These are phyloP conservation scores for Lithosia quadra DNA, from an alignment of 2,888 invertebrate genomes.

Conservation along the genomic window DNA sequence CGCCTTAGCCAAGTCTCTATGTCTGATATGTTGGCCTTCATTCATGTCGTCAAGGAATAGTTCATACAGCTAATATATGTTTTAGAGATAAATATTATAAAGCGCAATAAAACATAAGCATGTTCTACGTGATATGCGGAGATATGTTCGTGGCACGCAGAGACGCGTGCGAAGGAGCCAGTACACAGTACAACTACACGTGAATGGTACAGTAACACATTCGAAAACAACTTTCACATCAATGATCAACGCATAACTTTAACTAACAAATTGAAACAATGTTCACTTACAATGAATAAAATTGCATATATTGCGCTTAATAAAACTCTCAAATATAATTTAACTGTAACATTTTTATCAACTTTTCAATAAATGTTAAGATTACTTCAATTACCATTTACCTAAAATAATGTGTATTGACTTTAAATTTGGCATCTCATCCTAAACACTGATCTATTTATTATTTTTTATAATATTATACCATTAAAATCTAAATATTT, in stretches of 20 bases:
- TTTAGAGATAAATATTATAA: conserved; percentile 69
- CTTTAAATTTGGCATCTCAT: conserved; percentile 90
- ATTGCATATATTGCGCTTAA: conserved; percentile 85
- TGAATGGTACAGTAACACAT: conserved; percentile 53
- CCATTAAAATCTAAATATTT: conserved; percentile 85
- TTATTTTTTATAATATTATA: conserved; percentile 77
- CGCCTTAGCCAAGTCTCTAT: conserved; percentile 77
- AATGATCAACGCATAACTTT: conserved; percentile 83
- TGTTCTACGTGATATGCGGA: conserved; percentile 75
- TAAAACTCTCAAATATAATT: conserved; percentile 87
- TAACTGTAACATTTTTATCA: conserved; percentile 86
- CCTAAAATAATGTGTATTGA: conserved; percentile 89
- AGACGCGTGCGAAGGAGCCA: conserved; percentile 29
- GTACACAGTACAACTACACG: conserved; percentile 37
- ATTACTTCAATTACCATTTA: conserved; percentile 86
- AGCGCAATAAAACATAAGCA: conserved; percentile 76
- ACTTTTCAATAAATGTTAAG: conserved; percentile 86
- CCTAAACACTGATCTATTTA: conserved; percentile 86
- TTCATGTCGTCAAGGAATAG: conserved; percentile 67
- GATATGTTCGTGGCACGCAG: conserved; percentile 72
- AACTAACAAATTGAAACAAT: conserved; percentile 87
- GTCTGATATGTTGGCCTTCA: conserved; percentile 81
- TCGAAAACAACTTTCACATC: conserved; percentile 75
- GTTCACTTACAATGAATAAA: conserved; percentile 86
- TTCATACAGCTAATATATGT: conserved; percentile 70